Base-by-base conservation (phyloP, 2,888 invertebrate genomes). In the Cantharis nigra region DNA sequence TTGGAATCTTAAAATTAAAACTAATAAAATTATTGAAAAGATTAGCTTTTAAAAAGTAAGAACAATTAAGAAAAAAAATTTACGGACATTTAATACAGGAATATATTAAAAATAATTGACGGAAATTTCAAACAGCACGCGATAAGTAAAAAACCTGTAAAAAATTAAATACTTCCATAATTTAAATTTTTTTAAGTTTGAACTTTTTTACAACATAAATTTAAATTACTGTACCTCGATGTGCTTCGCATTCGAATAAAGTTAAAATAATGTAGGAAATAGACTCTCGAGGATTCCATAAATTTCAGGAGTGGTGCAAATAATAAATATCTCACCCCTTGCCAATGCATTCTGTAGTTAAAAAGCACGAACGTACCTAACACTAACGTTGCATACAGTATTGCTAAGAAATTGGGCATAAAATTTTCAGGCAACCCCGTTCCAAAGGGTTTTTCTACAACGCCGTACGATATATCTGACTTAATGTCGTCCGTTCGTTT, bases 401-500 rank as follows among this genome's bases (percentile, higher is more conserved):
- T 70, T 82, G 67, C 81, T 81, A 82, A 83, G 82, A 82, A 83
- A 83, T 82, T 83, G 82, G 80, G 82, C 82, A 82, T 83, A 83
- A 82, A 82, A 83, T 83, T 83, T 83, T 83, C 81, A 83, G 80
- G 79, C 23, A 79, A 79, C 64, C 74, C 72, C 74, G 78, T 71
- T 74, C 71, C 71, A 71, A 76, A 65, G 74, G 79, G 72, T 78
- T 79, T 80, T 82, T 80, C 74, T 72, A 13, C 23, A 67, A 67
- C 77, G 70, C 78, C 73, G 71, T 74, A 75, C 80, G 78, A 83
- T 83, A 81, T 81, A 82, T 82, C 81, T 81, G 79, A 80, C 72
- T 77, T 80, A 80, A 80, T 81, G 80, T 79, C 80, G 81, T 77
- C 80, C 83, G 81, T 81, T 81, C 80, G 78, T 82, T 83, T 81